Evolutionary conservation across 2,888 invertebrate genomes (phyloP).

Genomic region (Cataglyphis altisquamis): DNA sequence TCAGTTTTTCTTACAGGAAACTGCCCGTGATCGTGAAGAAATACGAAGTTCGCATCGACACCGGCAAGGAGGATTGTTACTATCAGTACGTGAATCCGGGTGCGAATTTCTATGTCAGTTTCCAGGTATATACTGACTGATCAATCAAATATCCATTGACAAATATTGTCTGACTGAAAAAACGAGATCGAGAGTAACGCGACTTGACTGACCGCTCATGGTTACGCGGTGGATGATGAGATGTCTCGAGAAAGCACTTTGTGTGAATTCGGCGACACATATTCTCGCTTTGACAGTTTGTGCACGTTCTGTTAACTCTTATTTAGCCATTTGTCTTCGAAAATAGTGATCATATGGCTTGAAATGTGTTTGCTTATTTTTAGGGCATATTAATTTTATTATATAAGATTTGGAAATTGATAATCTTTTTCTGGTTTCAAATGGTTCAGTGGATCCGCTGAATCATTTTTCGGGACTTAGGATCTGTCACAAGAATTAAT

Average conservation of each 20-base stretch:
- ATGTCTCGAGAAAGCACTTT: neutral
- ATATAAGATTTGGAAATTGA: neutral
- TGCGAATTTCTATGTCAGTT: conserved; percentile 97
- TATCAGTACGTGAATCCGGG: conserved; percentile 97
- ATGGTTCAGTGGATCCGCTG: neutral
- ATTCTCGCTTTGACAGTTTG: neutral
- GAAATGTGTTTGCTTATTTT: neutral
- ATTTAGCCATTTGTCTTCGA: neutral
- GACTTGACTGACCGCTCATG: conserved; percentile 11
- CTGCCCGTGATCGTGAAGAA: conserved; percentile 97
- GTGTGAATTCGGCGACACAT: neutral
- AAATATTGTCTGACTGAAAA: neutral
- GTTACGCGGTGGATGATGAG: neutral
- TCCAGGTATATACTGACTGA: conserved; percentile 90
- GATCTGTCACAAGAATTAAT: neutral
- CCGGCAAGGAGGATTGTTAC: conserved; percentile 98
- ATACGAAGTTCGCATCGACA: conserved; percentile 97
- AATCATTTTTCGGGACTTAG: neutral
- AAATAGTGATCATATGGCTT: neutral
- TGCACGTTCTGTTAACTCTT: neutral
- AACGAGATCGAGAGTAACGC: neutral
- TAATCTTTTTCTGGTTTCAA: neutral
- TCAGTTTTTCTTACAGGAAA: conserved; percentile 89
- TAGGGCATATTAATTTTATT: neutral
- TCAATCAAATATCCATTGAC: neutral